A percentile compares a stretch with the other conserved stretches of the same genome.
Conservation (phyloP, 2,113 vertebrate genomes). For the Uria aalge region DNA sequence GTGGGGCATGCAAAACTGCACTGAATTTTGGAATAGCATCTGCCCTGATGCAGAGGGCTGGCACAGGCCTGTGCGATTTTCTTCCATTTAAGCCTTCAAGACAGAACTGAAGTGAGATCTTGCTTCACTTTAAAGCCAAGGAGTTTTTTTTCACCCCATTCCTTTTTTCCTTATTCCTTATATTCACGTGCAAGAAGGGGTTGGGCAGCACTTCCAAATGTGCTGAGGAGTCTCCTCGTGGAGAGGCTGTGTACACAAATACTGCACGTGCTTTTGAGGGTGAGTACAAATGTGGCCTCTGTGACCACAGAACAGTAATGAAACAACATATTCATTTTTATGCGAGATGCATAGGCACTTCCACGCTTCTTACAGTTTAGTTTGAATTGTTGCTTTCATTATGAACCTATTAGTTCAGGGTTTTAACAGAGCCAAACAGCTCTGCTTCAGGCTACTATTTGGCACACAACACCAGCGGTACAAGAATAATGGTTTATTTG, state of each 20-base stretch:
- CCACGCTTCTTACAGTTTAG: not conserved
- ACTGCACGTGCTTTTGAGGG: fast-evolving
- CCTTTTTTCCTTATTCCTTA: not conserved
- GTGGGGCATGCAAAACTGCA: not conserved
- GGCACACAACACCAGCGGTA: not conserved
- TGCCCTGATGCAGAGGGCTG: not conserved
- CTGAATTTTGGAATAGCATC: not conserved
- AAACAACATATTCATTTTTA: not conserved
- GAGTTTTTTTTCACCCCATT: not conserved
- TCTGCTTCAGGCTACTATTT: not conserved
- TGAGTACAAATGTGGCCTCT: not conserved
- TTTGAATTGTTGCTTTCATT: conserved; percentile 16
- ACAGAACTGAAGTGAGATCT: not conserved
- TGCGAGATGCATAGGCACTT: not conserved
- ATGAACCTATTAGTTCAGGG: not conserved
- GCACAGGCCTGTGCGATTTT: not conserved
- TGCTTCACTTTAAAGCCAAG: not conserved
- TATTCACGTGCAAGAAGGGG: not conserved
- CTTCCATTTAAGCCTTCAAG: not conserved
- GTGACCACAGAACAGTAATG: not conserved
- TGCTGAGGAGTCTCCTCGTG: not conserved
- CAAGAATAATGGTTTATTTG: not conserved
- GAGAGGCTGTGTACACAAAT: not conserved
- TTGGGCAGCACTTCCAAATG: not conserved
- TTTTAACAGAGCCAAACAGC: not conserved